A percentile compares a stretch with the other conserved stretches of the same genome.
Conservation (phyloP, 2,888 invertebrate genomes). For the Noctua janthe region DNA sequence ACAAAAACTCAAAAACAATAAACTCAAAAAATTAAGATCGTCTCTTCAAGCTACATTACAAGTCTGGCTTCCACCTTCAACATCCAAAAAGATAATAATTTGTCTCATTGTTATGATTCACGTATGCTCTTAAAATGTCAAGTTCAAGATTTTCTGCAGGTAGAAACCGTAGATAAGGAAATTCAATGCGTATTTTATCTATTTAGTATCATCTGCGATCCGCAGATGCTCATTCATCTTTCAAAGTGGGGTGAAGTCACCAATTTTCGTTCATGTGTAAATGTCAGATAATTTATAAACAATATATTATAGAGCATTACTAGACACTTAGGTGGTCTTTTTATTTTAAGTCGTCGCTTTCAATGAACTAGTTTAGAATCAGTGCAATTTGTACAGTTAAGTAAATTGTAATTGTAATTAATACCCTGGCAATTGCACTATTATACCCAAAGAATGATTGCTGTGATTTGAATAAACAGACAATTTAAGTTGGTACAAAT, state of each 20-base stretch:
- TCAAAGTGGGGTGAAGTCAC: constrained; percentile 34
- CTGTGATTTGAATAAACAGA: not conserved
- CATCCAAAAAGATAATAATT: not conserved
- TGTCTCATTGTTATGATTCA: too few species aligned
- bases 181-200: constrained; percentile 34
- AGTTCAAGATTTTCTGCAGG: not conserved
- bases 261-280: constrained; percentile 17
- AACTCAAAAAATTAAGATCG: too few species aligned
- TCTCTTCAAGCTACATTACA: too few species aligned
- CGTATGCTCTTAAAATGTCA: not conserved
- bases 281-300: not conserved
- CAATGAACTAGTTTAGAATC: not conserved
- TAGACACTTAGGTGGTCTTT: not conserved
- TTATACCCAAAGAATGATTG: not conserved
- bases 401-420: not conserved
- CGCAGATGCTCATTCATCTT: constrained; percentile 52
- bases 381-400: not conserved
- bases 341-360: not conserved
- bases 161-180: not conserved
- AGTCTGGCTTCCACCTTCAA: too few species aligned
- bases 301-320: not conserved
- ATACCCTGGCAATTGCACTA: not conserved
- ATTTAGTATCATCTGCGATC: constrained; percentile 34
- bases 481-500: not conserved
- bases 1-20: too few species aligned